Base-by-base conservation (phyloP, 2,888 invertebrate species). In the Noctua janthina region DNA sequence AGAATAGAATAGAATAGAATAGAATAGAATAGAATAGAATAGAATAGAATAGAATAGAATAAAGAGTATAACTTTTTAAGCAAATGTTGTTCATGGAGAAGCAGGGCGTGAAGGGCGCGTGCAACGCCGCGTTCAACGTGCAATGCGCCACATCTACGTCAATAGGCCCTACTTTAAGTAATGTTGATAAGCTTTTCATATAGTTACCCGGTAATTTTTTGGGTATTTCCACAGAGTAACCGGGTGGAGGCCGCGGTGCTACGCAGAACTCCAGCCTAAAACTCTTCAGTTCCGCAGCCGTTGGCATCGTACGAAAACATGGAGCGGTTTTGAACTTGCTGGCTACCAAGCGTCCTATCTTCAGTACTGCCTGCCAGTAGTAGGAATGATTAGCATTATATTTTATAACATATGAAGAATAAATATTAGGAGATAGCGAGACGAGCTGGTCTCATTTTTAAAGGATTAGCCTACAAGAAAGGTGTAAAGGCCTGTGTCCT, bases 241-340 rank as follows among this genome's bases (percentile, higher is more conserved):
- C 56, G 0, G 89, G 87, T 0, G 84, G 76, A 0, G 93, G 92
- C 3, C 91, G 88, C 5, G 93, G 92, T 6, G 95, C 93, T 0
- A 93, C 92, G 80, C 96, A 96, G 6, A 96, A 81, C 77, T 96
- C 96, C 46, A 95, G 86, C 56, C 91, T 89, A 49, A 96, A 94
- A 81, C 96, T 96, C 82, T 90, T 92, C 46, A 96, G 82, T 80
- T 96, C 96, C 11, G 85, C 83, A 2, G 89, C 81, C 0, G 95
- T 93, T 1, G 96, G 96, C 94, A 96, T 93, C 0, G 93, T 91
- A 46, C 54, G 80, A 11, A 91, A 88, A 78, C 81, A 80, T 10
- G 95, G 95, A 13, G 85, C 79, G 2, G 71, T 81, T 11, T 79
- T 81, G 13, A 93, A 78, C 66, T 93, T 92, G 29, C 90, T 87